Evolutionary conservation across 2,113 vertebrate genomes (phyloP).

Genomic region (Tragelaphus scriptus): DNA sequence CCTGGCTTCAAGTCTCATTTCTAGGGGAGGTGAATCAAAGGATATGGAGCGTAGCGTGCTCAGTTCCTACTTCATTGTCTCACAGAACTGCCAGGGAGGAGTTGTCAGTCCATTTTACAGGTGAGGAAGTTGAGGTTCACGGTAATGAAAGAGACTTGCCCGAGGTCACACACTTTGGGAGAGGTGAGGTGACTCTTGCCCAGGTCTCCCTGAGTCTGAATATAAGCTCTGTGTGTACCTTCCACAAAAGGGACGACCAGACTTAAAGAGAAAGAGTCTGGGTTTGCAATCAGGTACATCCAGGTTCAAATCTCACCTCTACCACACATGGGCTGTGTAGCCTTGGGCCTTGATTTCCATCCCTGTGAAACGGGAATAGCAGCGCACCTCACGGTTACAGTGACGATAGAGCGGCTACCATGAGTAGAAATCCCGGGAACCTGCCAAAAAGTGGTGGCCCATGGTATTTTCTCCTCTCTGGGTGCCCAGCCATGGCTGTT

Average conservation of each 20-base stretch:
- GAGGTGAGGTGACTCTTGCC: background rate
- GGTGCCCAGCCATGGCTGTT: background rate
- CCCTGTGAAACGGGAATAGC: background rate
- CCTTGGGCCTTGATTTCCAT: background rate
- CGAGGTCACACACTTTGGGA: background rate
- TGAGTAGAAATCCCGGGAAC: background rate
- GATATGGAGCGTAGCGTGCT: background rate
- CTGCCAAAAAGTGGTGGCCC: background rate
- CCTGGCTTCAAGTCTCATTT: background rate
- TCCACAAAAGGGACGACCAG: background rate
- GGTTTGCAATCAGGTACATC: background rate
- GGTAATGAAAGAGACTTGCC: background rate
- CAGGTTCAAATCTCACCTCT: background rate
- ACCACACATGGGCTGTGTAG: too few relatives aligned
- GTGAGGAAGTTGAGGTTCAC: background rate
- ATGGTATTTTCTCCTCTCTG: background rate
- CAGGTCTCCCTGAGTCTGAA: background rate
- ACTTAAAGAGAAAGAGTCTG: background rate
- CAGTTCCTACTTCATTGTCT: background rate
- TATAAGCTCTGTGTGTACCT: background rate
- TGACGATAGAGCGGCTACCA: background rate
- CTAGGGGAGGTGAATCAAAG: background rate
- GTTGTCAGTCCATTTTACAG: background rate
- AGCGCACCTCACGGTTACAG: rapidly evolving
- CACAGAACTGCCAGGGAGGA: background rate